Evolutionary conservation across 2,797 vertebrate genomes (phyloP).

Genomic region (Sebastes hopkinsi): DNA sequence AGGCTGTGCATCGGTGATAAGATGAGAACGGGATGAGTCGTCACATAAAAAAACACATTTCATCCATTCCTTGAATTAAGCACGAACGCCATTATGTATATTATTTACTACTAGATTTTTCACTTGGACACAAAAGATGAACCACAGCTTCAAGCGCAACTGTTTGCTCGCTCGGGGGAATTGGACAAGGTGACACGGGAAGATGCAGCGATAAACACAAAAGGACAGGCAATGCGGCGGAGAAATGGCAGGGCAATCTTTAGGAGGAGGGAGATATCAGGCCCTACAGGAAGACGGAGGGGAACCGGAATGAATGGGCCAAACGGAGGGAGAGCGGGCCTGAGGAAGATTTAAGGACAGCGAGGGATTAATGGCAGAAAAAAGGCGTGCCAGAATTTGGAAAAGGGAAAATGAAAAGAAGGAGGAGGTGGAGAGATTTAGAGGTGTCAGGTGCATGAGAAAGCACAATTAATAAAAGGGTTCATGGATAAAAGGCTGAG

Average conservation of each 20-base stretch:
- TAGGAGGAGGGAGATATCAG: not conserved
- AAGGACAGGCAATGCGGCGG: not conserved
- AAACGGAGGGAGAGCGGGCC: not conserved
- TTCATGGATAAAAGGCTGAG: not conserved
- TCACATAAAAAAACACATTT: not conserved
- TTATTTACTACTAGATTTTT: conserved; percentile 30
- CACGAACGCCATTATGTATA: not conserved
- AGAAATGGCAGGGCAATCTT: conserved; percentile 31
- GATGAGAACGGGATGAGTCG: not conserved
- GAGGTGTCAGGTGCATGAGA: conserved; percentile 2
- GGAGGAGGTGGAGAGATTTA: conserved; percentile 17
- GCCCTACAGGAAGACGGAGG: conserved; percentile 5
- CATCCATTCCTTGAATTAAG: conserved; percentile 13
- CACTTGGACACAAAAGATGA: conserved; percentile 13
- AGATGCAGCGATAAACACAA: conserved; percentile 28
- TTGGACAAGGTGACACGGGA: conserved; percentile 1
- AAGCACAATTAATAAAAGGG: conserved; percentile 27
- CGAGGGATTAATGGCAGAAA: conserved; percentile 21
- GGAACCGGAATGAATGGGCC: not conserved
- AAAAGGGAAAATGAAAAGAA: not conserved
- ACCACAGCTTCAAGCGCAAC: not conserved
- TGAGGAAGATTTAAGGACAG: conserved; percentile 8
- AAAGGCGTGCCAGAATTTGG: conserved; percentile 4
- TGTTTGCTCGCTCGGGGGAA: not conserved
- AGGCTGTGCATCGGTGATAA: conserved; percentile 31